A percentile compares a stretch with the other conserved stretches of the same genome.
Conservation (phyloP, 92 coral and sea anemone genomes). For the Zoanthus sociatus region DNA sequence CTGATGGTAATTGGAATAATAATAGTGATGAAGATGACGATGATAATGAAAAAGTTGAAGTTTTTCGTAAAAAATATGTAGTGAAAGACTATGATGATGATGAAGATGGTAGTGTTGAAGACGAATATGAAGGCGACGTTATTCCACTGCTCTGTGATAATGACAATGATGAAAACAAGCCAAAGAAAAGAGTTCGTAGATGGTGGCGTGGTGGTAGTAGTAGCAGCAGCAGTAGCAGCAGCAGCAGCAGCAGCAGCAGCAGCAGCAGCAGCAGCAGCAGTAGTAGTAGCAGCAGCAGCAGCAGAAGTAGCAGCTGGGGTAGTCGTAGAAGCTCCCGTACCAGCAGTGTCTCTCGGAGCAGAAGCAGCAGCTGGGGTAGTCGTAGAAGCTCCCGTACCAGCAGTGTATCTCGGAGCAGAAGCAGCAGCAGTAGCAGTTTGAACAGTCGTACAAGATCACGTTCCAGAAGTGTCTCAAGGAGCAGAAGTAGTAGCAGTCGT, state of each 20-base stretch:
- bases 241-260: not conserved
- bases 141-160: not conserved
- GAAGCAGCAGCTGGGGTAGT: not conserved
- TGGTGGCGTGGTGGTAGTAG: constrained; percentile 40
- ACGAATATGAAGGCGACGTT: not conserved
- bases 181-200: constrained; percentile 37
- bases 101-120: not conserved
- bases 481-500: not conserved
- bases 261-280: not conserved
- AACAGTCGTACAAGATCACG: not conserved
- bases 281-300: not conserved
- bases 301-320: not conserved
- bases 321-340: not conserved
- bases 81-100: not conserved
- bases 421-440: not conserved
- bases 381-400: not conserved
- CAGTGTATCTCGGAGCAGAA: constrained; percentile 4
- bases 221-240: constrained; percentile 21
- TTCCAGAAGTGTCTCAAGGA: not conserved
- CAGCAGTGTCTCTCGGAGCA: not conserved
- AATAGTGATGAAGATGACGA: not conserved
- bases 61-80: not conserved
- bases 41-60: not conserved
- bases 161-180: constrained; percentile 32
- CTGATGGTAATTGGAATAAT: not conserved